Base-by-base conservation (phyloP, 2,888 invertebrate species). In the Hirtodrosophila trivittata region DNA sequence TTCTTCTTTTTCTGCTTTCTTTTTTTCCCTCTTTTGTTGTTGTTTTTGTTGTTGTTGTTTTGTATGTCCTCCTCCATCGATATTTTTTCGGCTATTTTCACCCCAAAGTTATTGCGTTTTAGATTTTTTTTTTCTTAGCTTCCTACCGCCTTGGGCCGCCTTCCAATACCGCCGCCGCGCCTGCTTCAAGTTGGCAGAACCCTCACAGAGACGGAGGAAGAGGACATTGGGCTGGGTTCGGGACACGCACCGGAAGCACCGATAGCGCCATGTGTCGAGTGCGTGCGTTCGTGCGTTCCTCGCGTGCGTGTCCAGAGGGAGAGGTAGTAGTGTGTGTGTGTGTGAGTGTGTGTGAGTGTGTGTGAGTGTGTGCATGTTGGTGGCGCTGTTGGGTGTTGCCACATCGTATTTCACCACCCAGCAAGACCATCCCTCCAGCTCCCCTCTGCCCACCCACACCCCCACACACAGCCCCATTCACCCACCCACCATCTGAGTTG, bases 241-340 rank as follows among this genome's bases (percentile, higher is more conserved):
- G 46, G 60, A 58, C 84, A 85, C 87, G 87, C 86, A 87, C 86
- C 86, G 88, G 88, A 88, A 87, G 77, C 73, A 49, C 72, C 78
- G 76, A 78, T 78, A 80, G 84, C 80, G 84, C 85, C 88, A 88
- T 88, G 86, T 87, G 85, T 85, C 82, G 75, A 76, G 69, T 68
- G 77, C 74, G 74, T 81, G 74, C 68, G 69, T 65, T 77, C 81
- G 69, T 67, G 71, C 71, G 49, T 26, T 49, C 60, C 39, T 43
- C 41, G 62, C 59, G 60, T 68, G 68, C 68, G 75, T 81, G 77
- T 75, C 78, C 66, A 66, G 18, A 21, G 68, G 72, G 57, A 68
- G 55, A 68, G 46, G 60, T 60, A 65, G 50, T 32, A 33, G 26
- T n/a, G 37, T 32, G 72, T 52, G 51, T 46, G 28, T 30, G 14